Percentiles rank a stretch among this genome's conserved stretches.
phyloP scores from a whole-genome alignment of 1,140 invertebrate species.

The Zaprionus kolodkinae region DNA sequence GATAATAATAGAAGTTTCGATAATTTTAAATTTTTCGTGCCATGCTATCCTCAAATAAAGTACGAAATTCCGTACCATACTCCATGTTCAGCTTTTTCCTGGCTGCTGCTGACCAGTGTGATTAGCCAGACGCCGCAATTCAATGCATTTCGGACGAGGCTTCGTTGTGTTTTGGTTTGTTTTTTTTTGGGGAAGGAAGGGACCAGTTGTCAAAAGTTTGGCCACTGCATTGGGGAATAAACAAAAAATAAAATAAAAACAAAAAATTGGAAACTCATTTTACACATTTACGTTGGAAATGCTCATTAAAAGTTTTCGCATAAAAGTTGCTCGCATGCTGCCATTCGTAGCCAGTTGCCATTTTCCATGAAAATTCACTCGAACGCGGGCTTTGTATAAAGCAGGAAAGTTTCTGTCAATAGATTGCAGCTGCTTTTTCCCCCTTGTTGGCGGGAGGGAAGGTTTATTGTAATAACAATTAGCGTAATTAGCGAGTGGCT shows the following conservation, averaged over 20 bases:
- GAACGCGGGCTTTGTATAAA: background rate
- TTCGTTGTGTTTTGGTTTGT: conserved; percentile 12
- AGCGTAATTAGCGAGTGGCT: conserved; percentile 60
- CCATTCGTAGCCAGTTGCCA: background rate
- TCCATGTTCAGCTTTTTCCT: too few species aligned
- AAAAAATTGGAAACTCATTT: conserved; percentile 49
- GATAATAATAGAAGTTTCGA: too few species aligned
- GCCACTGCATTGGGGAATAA: background rate
- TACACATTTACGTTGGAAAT: conserved; percentile 61
- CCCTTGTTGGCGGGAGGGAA: background rate
- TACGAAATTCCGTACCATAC: too few species aligned
- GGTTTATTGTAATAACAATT: conserved; percentile 69
- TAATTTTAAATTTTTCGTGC: too few species aligned
- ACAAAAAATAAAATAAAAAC: background rate
- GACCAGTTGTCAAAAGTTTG: background rate
- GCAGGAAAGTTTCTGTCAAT: conserved; percentile 23
- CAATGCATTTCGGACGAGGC: conserved; percentile 5
- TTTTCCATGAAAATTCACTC: conserved; percentile 18
- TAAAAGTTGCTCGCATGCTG: conserved; percentile 44
- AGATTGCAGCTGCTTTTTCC: conserved; percentile 22
- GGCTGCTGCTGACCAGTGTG: conserved; percentile 9
- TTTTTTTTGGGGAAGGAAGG: background rate
- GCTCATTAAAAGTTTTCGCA: conserved; percentile 74
- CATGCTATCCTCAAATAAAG: too few species aligned
- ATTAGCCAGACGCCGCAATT: conserved; percentile 21